Percentiles rank a stretch among this genome's conserved stretches.
These are phyloP conservation scores for Pomatostomus ruficeps DNA, from an alignment of 2,113 vertebrate genomes.

Conservation along the genomic window DNA sequence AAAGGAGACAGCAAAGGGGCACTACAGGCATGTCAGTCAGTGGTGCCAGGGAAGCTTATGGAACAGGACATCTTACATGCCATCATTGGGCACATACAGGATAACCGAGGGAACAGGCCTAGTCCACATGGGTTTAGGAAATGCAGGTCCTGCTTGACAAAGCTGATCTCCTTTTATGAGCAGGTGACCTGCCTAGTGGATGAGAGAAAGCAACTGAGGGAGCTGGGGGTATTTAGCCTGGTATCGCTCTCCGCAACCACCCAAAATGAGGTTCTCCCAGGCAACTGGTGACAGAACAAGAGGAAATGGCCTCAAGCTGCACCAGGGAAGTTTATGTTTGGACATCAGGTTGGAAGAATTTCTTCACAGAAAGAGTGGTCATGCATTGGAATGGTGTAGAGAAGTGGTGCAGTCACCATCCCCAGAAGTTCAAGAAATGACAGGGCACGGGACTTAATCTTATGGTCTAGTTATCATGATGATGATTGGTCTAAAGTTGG, in stretches of 20 bases:
- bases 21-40: neutral
- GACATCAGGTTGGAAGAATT: neutral
- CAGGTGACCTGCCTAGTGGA: neutral
- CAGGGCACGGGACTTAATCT: neutral
- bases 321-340: neutral
- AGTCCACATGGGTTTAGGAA: neutral
- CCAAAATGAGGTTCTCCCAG: neutral
- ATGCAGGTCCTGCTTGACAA: fast-evolving
- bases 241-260: neutral
- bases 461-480: neutral
- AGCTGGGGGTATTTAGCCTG: no score
- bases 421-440: neutral
- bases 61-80: no score
- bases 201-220: neutral
- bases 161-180: neutral
- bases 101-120: neutral
- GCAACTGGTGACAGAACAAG: neutral
- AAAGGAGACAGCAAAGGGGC: neutral
- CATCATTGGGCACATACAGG: neutral
- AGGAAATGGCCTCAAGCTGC: neutral
- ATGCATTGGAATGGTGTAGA: neutral
- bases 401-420: neutral
- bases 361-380: neutral
- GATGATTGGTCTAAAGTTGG: neutral
- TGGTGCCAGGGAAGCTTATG: neutral